Evolutionary conservation across 92 coral and sea anemone genomes (phyloP).

Genomic region (Zoanthus sansibaricus): DNA sequence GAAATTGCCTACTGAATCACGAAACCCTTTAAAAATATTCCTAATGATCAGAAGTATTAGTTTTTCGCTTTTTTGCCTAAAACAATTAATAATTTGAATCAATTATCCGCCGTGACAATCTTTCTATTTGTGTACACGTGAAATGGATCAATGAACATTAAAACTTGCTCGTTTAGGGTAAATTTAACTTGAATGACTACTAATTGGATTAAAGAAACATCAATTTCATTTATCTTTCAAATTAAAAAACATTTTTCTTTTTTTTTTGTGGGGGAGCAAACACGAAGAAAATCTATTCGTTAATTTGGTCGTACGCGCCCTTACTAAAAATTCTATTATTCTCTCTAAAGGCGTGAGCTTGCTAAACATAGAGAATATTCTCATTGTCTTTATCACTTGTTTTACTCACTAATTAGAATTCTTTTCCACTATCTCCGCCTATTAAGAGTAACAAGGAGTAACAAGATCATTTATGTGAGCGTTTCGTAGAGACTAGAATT

Average conservation of each 20-base stretch:
- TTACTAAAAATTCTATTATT: not conserved
- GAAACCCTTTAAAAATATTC: constrained; percentile 27
- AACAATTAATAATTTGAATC: not conserved
- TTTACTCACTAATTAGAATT: not conserved
- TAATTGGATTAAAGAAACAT: not conserved
- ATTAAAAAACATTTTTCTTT: not conserved
- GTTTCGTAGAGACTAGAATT: constrained; percentile 18
- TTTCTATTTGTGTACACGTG: not conserved
- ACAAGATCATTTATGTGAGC: not conserved
- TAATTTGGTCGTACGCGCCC: constrained; percentile 6
- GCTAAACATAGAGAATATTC: not conserved
- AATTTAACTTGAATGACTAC: not conserved
- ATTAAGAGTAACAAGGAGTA: not conserved
- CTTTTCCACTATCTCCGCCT: not conserved
- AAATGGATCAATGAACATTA: too few relatives aligned
- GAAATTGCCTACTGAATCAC: constrained; percentile 25
- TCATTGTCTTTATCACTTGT: not conserved
- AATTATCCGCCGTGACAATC: not conserved
- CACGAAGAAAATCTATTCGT: not conserved
- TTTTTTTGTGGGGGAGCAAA: not conserved
- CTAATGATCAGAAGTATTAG: not conserved
- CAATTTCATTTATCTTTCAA: not conserved
- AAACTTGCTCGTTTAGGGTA: not conserved
- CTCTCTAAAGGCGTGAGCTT: constrained; percentile 21
- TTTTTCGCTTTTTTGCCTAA: not conserved